Conservation (phyloP, 1,140 invertebrate species). For the Manduca sexta region DNA sequence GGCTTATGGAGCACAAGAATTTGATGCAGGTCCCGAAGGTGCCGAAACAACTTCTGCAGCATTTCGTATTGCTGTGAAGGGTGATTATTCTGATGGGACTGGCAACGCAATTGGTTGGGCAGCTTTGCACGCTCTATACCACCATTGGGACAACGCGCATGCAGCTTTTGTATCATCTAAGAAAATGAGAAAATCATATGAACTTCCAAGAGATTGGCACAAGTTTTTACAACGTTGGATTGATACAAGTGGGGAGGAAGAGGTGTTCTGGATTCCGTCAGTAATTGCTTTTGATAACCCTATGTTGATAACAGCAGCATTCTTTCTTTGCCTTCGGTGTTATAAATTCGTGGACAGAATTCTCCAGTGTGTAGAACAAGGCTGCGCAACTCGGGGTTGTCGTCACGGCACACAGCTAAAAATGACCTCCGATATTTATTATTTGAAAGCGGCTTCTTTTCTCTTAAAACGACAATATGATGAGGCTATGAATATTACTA, state of each 20-base stretch:
- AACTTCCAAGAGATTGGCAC: conserved; percentile 46
- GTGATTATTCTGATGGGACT: conserved; percentile 47
- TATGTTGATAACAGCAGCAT: conserved; percentile 49
- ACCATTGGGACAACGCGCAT: conserved; percentile 36
- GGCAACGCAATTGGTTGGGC: conserved; percentile 55
- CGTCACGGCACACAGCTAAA: conserved; percentile 13
- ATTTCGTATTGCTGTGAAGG: conserved; percentile 51
- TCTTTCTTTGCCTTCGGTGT: conserved; percentile 60
- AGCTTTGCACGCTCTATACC: conserved; percentile 52
- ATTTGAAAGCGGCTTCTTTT: conserved; percentile 43
- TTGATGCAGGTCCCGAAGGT: conserved; percentile 33
- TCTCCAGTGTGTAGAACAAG: conserved; percentile 39
- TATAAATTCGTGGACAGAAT: conserved; percentile 45
- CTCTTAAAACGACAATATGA: conserved; percentile 33
- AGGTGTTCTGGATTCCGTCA: conserved; percentile 50
- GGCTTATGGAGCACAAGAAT: conserved; percentile 45
- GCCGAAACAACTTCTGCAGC: conserved; percentile 38
- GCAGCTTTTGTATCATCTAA: conserved; percentile 52
- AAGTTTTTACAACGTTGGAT: conserved; percentile 45
- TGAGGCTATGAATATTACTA: conserved; percentile 30
- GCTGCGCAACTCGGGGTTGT: conserved; percentile 36
- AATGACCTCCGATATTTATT: conserved; percentile 34
- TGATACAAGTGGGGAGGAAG: conserved; percentile 53
- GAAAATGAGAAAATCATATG: conserved; percentile 59
- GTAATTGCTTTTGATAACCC: conserved; percentile 37